Evolutionary conservation across 2,113 vertebrate species (phyloP).

Genomic region (Myodes glareolus): DNA sequence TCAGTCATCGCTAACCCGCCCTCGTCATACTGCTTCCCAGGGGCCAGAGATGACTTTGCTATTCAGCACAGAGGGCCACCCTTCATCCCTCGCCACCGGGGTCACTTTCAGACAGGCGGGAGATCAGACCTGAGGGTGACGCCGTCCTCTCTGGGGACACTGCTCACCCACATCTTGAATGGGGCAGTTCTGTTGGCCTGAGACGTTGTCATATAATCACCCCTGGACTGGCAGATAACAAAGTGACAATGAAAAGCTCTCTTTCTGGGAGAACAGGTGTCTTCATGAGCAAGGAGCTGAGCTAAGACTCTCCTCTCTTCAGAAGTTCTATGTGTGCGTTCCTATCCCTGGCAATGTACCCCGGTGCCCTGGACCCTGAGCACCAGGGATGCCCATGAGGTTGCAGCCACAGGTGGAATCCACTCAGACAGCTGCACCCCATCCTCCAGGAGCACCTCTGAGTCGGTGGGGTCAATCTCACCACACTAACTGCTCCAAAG

Average conservation of each 20-base stretch:
- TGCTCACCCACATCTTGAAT: not conserved
- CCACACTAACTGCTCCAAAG: fast-evolving
- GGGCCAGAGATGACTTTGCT: not conserved
- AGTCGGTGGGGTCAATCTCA: not conserved
- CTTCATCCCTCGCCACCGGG: not conserved
- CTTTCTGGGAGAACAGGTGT: not conserved
- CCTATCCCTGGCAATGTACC: not conserved
- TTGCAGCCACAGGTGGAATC: fast-evolving
- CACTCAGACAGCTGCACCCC: fast-evolving
- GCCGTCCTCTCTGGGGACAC: not conserved
- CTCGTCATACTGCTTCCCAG: not conserved
- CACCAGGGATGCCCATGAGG: fast-evolving
- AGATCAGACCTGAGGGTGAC: not conserved
- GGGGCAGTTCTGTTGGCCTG: not conserved
- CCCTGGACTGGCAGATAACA: not conserved
- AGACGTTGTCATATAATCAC: fast-evolving
- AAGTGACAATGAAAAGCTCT: fast-evolving
- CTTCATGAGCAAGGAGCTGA: fast-evolving
- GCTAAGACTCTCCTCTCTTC: fast-evolving
- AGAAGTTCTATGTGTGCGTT: fast-evolving
- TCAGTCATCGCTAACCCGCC: not conserved
- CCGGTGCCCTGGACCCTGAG: fast-evolving
- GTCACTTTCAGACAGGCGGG: not conserved
- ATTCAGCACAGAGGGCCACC: not conserved
- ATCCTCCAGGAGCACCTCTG: not conserved